phyloP scores from a whole-genome alignment of 1,140 invertebrate genomes.

The Colletes latitarsis region DNA sequence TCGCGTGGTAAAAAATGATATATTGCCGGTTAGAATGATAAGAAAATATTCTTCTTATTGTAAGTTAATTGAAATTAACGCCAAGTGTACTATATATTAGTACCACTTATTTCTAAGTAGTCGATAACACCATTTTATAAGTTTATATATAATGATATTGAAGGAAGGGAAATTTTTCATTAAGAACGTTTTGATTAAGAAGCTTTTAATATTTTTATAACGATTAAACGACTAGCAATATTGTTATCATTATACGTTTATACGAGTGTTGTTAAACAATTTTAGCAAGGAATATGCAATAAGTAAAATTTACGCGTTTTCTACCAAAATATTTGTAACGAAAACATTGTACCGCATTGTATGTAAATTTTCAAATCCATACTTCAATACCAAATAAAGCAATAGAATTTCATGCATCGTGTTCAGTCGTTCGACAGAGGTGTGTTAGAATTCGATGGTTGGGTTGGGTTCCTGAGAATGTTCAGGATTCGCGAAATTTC shows the following conservation, averaged over 20 bases:
- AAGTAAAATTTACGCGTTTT: conserved; percentile 24
- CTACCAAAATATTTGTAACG: conserved; percentile 26
- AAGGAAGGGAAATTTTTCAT: conserved; percentile 1
- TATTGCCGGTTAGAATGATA: conserved; percentile 39
- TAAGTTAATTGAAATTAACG: conserved; percentile 19
- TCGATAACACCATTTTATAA: conserved; percentile 25
- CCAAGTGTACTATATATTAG: conserved; percentile 9
- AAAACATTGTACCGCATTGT: not conserved
- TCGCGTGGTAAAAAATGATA: conserved; percentile 27
- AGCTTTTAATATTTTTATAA: conserved; percentile 49
- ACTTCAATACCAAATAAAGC: conserved; percentile 35
- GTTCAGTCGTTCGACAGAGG: not conserved
- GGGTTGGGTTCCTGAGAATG: too few species aligned
- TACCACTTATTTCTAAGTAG: conserved; percentile 16
- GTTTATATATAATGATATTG: conserved; percentile 36
- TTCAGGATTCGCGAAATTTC: too few species aligned
- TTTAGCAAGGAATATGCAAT: not conserved
- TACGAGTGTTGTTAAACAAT: conserved; percentile 16
- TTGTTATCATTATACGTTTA: conserved; percentile 30
- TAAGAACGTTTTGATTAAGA: conserved; percentile 5
- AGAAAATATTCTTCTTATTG: conserved; percentile 23
- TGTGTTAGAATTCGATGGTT: too few species aligned
- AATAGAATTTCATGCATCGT: conserved; percentile 20
- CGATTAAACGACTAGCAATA: conserved; percentile 38
- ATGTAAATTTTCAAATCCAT: not conserved